phyloP scores from a whole-genome alignment of 2,113 vertebrate species.

The Asarcornis scutulata region DNA sequence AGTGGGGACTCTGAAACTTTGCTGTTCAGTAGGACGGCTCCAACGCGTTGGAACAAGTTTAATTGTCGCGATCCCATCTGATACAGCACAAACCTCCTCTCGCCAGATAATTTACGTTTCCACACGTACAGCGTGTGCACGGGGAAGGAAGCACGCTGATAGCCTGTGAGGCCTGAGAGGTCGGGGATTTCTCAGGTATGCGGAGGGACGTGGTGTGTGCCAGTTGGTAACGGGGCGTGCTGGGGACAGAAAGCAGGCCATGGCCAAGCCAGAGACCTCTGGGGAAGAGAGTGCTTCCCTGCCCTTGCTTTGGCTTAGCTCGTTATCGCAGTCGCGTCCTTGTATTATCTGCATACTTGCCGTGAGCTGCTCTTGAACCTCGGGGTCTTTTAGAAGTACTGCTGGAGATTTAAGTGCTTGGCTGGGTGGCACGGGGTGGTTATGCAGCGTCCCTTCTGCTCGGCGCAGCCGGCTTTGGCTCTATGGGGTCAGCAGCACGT shows the following conservation, averaged over 20 bases:
- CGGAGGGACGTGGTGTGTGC: background rate
- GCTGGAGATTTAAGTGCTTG: background rate
- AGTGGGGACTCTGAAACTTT: background rate
- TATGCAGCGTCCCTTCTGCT: background rate
- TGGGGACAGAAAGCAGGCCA: background rate
- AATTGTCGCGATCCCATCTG: background rate
- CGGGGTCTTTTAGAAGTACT: background rate
- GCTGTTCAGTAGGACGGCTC: background rate
- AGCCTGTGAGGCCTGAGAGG: background rate
- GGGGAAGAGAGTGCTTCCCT: background rate
- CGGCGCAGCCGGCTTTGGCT: rapidly evolving
- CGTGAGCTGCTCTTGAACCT: background rate
- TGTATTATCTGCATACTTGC: background rate
- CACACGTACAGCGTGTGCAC: rapidly evolving
- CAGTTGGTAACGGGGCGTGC: background rate
- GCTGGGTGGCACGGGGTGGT: background rate
- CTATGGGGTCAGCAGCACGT: rapidly evolving
- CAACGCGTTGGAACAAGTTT: rapidly evolving
- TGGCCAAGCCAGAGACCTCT: rapidly evolving
- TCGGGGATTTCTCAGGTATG: rapidly evolving
- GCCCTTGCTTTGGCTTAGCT: background rate
- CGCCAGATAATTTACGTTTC: background rate
- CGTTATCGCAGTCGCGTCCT: background rate
- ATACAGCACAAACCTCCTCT: background rate
- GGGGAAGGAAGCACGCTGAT: background rate